These are phyloP conservation scores for Drosophila ficusphila DNA, from an alignment of 1,140 invertebrate species.

Conservation along the genomic window DNA sequence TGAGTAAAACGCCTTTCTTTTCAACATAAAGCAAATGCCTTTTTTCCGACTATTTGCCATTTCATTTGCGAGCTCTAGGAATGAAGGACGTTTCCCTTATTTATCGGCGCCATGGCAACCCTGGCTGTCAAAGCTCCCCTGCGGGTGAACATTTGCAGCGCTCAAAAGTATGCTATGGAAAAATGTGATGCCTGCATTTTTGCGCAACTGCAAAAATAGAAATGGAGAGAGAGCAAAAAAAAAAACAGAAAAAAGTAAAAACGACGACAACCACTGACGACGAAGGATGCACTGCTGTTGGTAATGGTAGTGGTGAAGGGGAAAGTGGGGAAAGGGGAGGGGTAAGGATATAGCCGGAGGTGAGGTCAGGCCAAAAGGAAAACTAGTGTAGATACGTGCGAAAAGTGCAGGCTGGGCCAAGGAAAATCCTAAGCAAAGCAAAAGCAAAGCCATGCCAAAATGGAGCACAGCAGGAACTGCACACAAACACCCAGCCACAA, in stretches of 20 bases:
- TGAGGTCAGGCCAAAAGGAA: slow-evolving; percentile 34
- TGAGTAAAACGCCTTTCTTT: neutral
- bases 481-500: slow-evolving; percentile 21
- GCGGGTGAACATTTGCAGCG: slow-evolving; percentile 30
- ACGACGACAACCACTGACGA: slow-evolving; percentile 29
- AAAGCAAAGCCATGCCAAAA: slow-evolving; percentile 27
- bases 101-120: slow-evolving; percentile 52
- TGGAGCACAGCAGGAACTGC: slow-evolving; percentile 45
- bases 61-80: slow-evolving; percentile 1
- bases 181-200: slow-evolving; percentile 58
- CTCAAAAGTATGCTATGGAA: slow-evolving; percentile 60
- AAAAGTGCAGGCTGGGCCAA: slow-evolving; percentile 55
- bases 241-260: slow-evolving; percentile 15
- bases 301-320: neutral
- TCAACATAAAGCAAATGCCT: neutral
- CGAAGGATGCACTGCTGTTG: too few species aligned
- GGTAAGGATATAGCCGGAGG: slow-evolving; percentile 7
- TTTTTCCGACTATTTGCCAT: slow-evolving; percentile 5
- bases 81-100: slow-evolving; percentile 7
- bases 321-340: too few species aligned
- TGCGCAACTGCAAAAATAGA: slow-evolving; percentile 53
- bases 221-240: neutral
- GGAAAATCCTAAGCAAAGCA: slow-evolving; percentile 50
- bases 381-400: slow-evolving; percentile 73
- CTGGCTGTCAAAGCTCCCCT: slow-evolving; percentile 44